Base-by-base conservation (phyloP, 2,797 vertebrate species). In the Xerus rutilus region DNA sequence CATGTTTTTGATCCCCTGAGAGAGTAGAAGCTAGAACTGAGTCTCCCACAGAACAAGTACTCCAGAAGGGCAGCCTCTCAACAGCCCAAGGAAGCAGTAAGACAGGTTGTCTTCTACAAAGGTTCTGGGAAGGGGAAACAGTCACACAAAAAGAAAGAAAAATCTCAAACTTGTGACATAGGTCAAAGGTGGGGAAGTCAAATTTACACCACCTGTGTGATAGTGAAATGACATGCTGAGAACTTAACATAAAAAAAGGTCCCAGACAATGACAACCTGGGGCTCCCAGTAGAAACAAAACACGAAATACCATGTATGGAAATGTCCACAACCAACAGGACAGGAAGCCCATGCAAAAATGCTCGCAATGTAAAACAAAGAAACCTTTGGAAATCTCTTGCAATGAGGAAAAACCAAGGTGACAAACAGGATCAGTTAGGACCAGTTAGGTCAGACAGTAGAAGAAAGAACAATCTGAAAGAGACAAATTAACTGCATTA, bases 191-290 rank as follows among this genome's bases (percentile, higher is more conserved):
- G 13, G 5, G 17, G 8, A 11, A 5, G 4, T 76, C 59, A 93
- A 54, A 88, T 86, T 82, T 49, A 57, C 6, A 47, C 13, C 23
- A 47, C 14, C n/a, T 23, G 1, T 20, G 35, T 47, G 28, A 54
- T 93, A 67, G 72, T 74, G n/a, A 86, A 78, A 85, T 59, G 85
- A 4, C 15, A 96, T 72, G 6, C 14, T 91, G 65, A 78, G 43
- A 91, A 67, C 47, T 92, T 47, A 52, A 52, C 30, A 69, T 25
- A 85, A 88, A 95, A 94, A 28, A 23, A 62, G 70, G 21, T 54
- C 79, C 54, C 57, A 64, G 49, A 23, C 28, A n/a, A 62, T 59
- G 59, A 62, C 23, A 62, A 62, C 23, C 59, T 62, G 8, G 14
- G 14, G 35, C 20, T 96, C 32, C 73, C 62, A 52, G 39, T 4